phyloP scores from a whole-genome alignment of 2,113 vertebrate genomes.

The Noctilio leporinus region DNA sequence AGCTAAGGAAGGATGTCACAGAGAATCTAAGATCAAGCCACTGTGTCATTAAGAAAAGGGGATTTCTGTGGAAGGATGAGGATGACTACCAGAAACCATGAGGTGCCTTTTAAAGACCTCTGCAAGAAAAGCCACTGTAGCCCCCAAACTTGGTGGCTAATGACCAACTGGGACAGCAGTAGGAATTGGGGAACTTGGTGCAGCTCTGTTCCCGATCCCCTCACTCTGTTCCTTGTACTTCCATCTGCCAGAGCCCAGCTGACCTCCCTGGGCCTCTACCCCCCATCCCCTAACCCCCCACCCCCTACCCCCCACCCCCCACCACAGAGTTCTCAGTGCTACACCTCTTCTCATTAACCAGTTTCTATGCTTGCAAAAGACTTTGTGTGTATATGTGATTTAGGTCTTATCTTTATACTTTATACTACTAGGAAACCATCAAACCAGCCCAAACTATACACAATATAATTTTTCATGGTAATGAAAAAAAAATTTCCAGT shows the following conservation, averaged over 20 bases:
- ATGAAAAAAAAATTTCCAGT: not conserved
- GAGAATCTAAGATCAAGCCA: not conserved
- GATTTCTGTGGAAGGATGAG: not conserved
- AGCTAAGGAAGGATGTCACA: not conserved
- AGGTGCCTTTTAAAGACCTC: not conserved
- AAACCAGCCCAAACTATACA: not conserved
- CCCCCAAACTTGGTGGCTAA: not conserved
- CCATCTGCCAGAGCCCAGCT: rapidly evolving
- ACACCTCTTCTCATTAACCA: not conserved
- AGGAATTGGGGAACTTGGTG: not conserved
- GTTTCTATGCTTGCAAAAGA: not conserved
- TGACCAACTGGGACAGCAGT: not conserved
- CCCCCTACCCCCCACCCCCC: not conserved
- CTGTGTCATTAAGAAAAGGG: not conserved
- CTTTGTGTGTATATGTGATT: not conserved
- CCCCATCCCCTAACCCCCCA: rapidly evolving
- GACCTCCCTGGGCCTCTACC: not conserved
- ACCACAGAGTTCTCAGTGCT: not conserved
- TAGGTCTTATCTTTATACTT: not conserved
- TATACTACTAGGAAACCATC: not conserved
- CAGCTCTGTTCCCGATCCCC: rapidly evolving
- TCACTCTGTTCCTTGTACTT: not conserved
- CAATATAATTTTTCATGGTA: not conserved
- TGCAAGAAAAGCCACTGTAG: not conserved
- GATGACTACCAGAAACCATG: not conserved